These are phyloP conservation scores for Hydrolagus colliei DNA, from an alignment of 2,797 vertebrate species.

Conservation along the genomic window DNA sequence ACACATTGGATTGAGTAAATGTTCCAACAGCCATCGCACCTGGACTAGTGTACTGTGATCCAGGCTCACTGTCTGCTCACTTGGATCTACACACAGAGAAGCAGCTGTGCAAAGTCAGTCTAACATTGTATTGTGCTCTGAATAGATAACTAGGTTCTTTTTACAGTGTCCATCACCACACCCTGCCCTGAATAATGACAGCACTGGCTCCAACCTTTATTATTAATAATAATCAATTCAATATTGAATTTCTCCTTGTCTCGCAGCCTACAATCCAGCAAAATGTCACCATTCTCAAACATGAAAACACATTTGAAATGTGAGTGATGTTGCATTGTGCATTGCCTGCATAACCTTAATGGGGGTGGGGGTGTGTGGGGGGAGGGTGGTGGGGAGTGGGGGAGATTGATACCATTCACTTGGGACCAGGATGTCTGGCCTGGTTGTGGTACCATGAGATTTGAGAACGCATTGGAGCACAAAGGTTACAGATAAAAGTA, in stretches of 20 bases:
- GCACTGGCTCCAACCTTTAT: neutral
- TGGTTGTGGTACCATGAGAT: neutral
- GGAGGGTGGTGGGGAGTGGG: too few species aligned
- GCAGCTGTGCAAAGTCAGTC: conserved; percentile 15
- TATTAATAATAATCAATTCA: conserved; percentile 6
- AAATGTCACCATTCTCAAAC: neutral
- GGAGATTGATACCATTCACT: neutral
- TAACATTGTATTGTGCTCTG: neutral
- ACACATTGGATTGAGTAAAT: neutral
- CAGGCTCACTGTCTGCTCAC: conserved; percentile 11
- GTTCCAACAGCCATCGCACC: neutral
- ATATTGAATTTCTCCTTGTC: neutral
- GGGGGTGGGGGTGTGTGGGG: too few species aligned
- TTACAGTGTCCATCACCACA: neutral
- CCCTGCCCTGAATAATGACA: neutral
- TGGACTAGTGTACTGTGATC: neutral
- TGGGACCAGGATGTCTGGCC: neutral
- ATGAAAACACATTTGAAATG: conserved; percentile 17
- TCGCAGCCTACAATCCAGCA: neutral
- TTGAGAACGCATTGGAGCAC: neutral
- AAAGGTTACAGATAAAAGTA: neutral
- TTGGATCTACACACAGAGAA: neutral
- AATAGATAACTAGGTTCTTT: neutral
- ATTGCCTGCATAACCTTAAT: neutral
- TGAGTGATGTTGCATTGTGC: neutral